phyloP scores from a whole-genome alignment of 2,113 vertebrate genomes.

The Odontophorus gujanensis region DNA sequence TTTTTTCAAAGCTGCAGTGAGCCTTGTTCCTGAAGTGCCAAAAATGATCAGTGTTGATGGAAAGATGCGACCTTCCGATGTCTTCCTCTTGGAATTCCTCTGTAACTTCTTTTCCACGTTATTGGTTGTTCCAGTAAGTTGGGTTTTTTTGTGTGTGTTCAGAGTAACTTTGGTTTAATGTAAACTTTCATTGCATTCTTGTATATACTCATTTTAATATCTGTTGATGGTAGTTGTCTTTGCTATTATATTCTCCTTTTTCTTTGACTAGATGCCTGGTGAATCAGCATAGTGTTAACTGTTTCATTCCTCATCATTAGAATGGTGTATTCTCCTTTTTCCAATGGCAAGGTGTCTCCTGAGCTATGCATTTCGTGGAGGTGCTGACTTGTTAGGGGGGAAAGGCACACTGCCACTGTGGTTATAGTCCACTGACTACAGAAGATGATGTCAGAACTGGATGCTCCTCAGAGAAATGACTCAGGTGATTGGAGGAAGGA shows the following conservation, averaged over 20 bases:
- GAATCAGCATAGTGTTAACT: background rate
- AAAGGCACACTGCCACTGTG: background rate
- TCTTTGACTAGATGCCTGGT: background rate
- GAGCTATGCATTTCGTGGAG: background rate
- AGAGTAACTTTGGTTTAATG: background rate
- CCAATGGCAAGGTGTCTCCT: background rate
- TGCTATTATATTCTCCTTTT: background rate
- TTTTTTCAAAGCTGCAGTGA: constrained; percentile 94
- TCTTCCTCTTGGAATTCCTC: constrained; percentile 93
- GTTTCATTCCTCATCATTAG: background rate
- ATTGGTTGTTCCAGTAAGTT: constrained; percentile 91
- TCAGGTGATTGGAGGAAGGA: background rate
- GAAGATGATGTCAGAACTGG: background rate
- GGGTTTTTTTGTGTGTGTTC: background rate
- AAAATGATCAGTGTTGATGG: constrained; percentile 92
- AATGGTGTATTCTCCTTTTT: background rate
- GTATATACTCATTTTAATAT: background rate
- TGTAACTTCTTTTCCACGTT: constrained; percentile 92
- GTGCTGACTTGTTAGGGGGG: background rate
- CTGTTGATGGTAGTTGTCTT: background rate
- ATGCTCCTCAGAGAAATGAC: background rate
- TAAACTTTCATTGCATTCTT: background rate
- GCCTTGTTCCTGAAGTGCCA: constrained; percentile 91
- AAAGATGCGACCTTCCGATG: constrained; percentile 90
- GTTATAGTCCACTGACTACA: accelerated